Evolutionary conservation across 2,113 vertebrate species (phyloP), one percentile per base, ranked within the genome.

Genomic region (Scomber colias): DNA sequence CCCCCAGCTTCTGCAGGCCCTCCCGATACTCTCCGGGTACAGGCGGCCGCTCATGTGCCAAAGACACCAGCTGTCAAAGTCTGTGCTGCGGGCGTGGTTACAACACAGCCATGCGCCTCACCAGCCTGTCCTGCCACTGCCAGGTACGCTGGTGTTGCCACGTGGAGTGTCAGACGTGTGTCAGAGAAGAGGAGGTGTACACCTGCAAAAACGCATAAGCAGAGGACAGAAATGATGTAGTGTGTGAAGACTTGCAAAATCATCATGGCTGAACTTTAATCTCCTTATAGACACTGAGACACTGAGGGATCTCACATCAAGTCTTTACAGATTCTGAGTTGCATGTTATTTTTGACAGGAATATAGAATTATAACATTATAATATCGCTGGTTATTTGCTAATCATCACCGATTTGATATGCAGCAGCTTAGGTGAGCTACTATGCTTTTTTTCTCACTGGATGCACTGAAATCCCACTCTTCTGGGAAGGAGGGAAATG

Each of bases 111-210:
- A 96, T 97, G 91, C 96, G 88, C 53, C 94, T 98, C 94, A 97
- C 95, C 65, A 96, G 96, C 70, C 95, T 98, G 88, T 97, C 98
- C 50, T 99, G 98, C 95, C 96, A 98, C 91, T 99, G 98, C 84
- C 98, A 98, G 90, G 98, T 99, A 56, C 98, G 96, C 88, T 99
- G 98, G 98, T 99, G 98, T 91, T 99, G 98, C 93, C 97, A 98
- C 0, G 98, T 99, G 82, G 97, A 99, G 92, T 99, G 98, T 84
- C 97, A 99, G 81, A 97, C 99, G 51, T 99, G 98, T 9, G 92
- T 97, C 70, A 94, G 96, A 59, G 97, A 99, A 81, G 98, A 99
- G 89, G 97, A 98, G 54, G 95, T 98, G 35, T 99, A 99, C 59
- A 99, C 97, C 86, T 99, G 98, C 91, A 99, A 99, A 75, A 96